A percentile compares a stretch with the other conserved stretches of the same genome.
These are phyloP conservation scores for Crambe crambe DNA, from an alignment of 37 sponge, comb jelly and placozoan genomes.

Conservation along the genomic window DNA sequence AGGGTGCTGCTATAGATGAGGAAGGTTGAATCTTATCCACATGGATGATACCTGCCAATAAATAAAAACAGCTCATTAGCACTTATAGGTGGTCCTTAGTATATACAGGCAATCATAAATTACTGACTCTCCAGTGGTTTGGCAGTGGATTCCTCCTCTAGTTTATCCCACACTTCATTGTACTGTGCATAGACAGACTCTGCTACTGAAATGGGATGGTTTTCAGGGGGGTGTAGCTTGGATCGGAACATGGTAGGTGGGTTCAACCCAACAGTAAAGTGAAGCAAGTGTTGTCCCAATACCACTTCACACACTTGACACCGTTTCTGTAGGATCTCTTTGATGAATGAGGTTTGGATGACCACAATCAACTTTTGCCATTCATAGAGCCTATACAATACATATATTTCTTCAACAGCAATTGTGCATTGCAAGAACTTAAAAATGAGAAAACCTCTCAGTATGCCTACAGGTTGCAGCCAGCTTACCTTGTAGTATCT, in stretches of 20 bases:
- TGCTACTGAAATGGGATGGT: background rate
- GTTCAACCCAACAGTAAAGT: background rate
- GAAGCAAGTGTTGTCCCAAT: conserved; percentile 33
- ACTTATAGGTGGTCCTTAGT: background rate
- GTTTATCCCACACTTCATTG: conserved; percentile 6
- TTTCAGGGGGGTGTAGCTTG: background rate
- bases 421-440: background rate
- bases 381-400: conserved; percentile 24
- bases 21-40: conserved; percentile 3
- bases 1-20: background rate
- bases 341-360: conserved; percentile 40
- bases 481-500: conserved; percentile 53
- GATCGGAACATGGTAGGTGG: background rate
- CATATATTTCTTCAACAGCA: background rate
- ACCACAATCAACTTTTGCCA: conserved; percentile 17
- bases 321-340: conserved; percentile 12
- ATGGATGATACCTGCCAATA: conserved; percentile 14
- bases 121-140: background rate
- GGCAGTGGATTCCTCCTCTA: conserved; percentile 1
- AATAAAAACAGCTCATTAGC: background rate
- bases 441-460: too few species aligned
- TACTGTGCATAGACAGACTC: background rate
- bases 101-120: background rate
- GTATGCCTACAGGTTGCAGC: background rate
- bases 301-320: conserved; percentile 9